Percentiles rank a stretch among this genome's conserved stretches.
Evolutionary conservation across 1,140 invertebrate genomes (phyloP).

Genomic region (Homarus americanus): DNA sequence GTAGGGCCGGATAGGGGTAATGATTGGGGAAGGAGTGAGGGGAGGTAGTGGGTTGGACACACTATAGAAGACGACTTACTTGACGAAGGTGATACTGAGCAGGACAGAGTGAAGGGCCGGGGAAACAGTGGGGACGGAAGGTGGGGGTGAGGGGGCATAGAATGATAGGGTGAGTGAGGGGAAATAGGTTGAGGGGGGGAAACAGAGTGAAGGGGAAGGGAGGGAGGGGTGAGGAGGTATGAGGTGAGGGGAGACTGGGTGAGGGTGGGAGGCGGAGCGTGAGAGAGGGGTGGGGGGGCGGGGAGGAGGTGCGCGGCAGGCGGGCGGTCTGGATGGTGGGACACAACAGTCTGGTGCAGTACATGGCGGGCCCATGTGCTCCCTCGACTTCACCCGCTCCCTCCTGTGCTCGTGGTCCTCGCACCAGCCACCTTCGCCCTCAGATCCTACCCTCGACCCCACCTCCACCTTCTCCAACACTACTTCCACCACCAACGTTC

Average conservation of each 20-base stretch:
- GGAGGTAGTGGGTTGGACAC: neutral
- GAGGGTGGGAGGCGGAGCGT: neutral
- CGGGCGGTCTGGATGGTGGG: neutral
- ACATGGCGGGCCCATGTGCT: slow-evolving; percentile 48
- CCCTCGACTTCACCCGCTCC: slow-evolving; percentile 56
- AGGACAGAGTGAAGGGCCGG: neutral
- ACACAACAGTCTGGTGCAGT: slow-evolving; percentile 40
- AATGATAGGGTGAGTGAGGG: neutral
- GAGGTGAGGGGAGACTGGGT: neutral
- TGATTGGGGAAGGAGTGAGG: neutral
- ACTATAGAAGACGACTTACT: too few relatives aligned
- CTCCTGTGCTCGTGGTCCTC: slow-evolving; percentile 57
- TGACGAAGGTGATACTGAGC: too few relatives aligned
- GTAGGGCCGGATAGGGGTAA: too few relatives aligned
- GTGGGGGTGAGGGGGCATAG: neutral
- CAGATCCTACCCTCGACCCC: neutral
- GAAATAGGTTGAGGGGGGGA: neutral
- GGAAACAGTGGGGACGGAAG: neutral
- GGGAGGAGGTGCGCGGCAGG: neutral
- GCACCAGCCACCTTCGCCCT: slow-evolving; percentile 14
- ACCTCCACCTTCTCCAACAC: slow-evolving; percentile 14
- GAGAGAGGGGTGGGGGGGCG: neutral
- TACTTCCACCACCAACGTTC: neutral
- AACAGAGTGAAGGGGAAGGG: neutral
- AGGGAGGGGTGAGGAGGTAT: neutral